These are phyloP conservation scores for Triplophysa tibetana DNA, from an alignment of 2,113 vertebrate genomes.

Conservation along the genomic window DNA sequence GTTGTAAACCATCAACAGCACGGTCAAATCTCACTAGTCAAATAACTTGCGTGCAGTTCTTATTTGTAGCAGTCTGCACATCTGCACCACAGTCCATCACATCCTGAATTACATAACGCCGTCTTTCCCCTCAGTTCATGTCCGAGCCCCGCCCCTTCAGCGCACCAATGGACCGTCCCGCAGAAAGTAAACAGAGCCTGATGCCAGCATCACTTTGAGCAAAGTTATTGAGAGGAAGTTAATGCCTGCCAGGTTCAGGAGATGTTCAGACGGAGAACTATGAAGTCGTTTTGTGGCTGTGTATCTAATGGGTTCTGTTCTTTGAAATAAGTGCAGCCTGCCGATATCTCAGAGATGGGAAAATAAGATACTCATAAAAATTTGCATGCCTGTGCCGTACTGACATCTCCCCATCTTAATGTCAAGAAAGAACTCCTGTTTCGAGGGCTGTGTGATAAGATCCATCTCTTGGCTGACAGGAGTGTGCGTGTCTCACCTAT, in stretches of 20 bases:
- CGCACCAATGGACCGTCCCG: not conserved
- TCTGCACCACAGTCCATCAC: constrained; percentile 27
- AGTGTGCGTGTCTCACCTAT: constrained; percentile 74
- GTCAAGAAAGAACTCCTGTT: not conserved
- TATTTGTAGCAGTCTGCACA: not conserved
- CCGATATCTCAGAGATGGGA: not conserved
- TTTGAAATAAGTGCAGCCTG: not conserved
- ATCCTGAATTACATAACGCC: constrained; percentile 40
- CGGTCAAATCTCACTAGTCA: too few relatives aligned
- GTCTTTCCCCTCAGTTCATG: not conserved
- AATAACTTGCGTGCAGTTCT: too few relatives aligned
- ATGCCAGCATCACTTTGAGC: not conserved
- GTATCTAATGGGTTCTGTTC: constrained; percentile 10
- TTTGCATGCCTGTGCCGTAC: not conserved
- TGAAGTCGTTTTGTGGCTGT: not conserved
- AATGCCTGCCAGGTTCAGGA: not conserved
- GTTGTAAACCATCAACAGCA: too few relatives aligned
- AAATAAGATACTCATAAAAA: not conserved
- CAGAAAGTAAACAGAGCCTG: constrained; percentile 9
- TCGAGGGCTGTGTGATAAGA: not conserved
- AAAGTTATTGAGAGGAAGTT: not conserved
- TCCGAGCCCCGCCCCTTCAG: constrained; percentile 15
- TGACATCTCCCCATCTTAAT: not conserved
- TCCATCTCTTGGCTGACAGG: not conserved
- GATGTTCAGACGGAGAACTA: not conserved